Base-by-base conservation (phyloP, 2,113 vertebrate genomes). In the Xyrauchen texanus region DNA sequence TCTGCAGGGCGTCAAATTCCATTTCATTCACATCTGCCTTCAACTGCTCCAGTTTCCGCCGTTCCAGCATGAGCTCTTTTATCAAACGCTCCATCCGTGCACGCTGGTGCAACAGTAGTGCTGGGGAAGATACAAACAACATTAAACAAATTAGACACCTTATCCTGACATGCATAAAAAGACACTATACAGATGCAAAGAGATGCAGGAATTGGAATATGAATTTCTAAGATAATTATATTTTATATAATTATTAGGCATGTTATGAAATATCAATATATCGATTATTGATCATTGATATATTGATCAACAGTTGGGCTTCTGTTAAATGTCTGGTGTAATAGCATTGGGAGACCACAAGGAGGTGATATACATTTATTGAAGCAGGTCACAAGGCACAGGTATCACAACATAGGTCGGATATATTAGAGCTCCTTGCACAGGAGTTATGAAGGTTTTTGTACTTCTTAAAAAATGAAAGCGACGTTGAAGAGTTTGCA, bases 1-100 rank as follows among this genome's bases (percentile, higher is more conserved):
- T 95, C 90, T 99, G 97, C 91, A 99, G 96, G 74, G 96, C 94
- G 61, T 99, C 96, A 49, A 97, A 96, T 87, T 99, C 97, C 97
- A 98, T 99, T 74, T 95, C 92, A 78, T 99, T 99, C 75, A 99
- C 98, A 71, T 99, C 96, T 0, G 93, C 85, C 88, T 99, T 99
- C 85, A 99, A 87, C 11, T 92, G 93, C 79, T 99, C 97, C 5
- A 99, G 93, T 82, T 97, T 97, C 85, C 98, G 95, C 81, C 91
- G 94, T 90, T 98, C 96, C 85, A 94, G 82, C 88, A 92, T 92
- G 86, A 99, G 90, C 16, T 97, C 96, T 90, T 99, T 99, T 89
- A 94, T 86, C 87, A 99, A 91, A 79, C 98, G 95, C 92, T 99
- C 97, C 98, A 98, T 99, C 89, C 97, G 94, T 82, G 97, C 97